phyloP scores from a whole-genome alignment of 2,888 invertebrate genomes.

The Octodonta nipae region DNA sequence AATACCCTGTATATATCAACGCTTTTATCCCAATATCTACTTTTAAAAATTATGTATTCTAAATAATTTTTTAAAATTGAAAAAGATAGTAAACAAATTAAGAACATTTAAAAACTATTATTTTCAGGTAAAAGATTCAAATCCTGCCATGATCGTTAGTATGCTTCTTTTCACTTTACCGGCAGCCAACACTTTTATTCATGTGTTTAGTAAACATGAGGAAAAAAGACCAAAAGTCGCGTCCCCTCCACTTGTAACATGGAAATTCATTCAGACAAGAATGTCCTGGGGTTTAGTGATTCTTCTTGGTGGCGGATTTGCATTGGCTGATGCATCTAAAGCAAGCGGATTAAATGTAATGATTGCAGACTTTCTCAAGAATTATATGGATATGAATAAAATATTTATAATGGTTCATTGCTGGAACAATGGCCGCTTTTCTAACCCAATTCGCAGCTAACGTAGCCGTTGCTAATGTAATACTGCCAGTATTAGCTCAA shows the following conservation, averaged over 20 bases:
- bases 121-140: constrained; percentile 65
- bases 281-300: constrained; percentile 85
- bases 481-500: constrained; percentile 70
- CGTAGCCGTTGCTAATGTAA: constrained; percentile 78
- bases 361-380: constrained; percentile 58
- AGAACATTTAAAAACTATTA: too few relatives aligned
- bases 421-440: constrained; percentile 64
- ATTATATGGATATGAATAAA: constrained; percentile 49
- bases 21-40: too few relatives aligned
- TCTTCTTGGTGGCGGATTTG: constrained; percentile 81
- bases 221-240: constrained; percentile 48
- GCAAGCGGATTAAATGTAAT: constrained; percentile 54
- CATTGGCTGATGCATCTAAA: constrained; percentile 74
- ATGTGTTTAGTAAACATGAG: constrained; percentile 47
- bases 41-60: too few relatives aligned
- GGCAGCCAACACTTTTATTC: constrained; percentile 59
- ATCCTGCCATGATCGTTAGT: constrained; percentile 70
- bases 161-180: constrained; percentile 75
- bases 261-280: constrained; percentile 72
- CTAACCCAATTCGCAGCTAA: constrained; percentile 85
- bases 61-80: too few relatives aligned
- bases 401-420: constrained; percentile 57
- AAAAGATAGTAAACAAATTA: too few relatives aligned
- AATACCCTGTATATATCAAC: too few relatives aligned
- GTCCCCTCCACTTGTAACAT: constrained; percentile 62